A percentile compares a stretch with the other conserved stretches of the same genome.
Evolutionary conservation across 2,888 invertebrate genomes (phyloP).

Genomic region (Chelonus formosanus): DNA sequence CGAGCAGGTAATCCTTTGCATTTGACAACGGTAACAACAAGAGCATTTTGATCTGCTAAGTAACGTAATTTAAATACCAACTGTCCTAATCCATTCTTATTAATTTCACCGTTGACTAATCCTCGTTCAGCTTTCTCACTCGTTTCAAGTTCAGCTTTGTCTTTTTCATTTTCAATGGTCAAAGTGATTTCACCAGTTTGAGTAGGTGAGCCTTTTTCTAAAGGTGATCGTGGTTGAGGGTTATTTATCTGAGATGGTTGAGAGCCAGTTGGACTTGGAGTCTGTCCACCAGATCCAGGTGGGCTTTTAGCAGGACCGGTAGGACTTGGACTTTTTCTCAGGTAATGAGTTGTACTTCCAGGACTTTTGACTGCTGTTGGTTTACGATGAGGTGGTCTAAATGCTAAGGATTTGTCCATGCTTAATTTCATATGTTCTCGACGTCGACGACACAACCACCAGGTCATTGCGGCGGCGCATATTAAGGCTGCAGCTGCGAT

Average conservation of each 20-base stretch:
- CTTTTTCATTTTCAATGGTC: slow-evolving; percentile 67
- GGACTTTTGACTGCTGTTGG: slow-evolving; percentile 88
- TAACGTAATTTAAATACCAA: slow-evolving; percentile 91
- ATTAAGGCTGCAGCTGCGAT: slow-evolving; percentile 71
- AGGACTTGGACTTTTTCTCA: slow-evolving; percentile 93
- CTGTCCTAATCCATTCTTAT: slow-evolving; percentile 76
- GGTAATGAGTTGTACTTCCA: slow-evolving; percentile 82
- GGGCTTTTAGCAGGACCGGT: slow-evolving; percentile 73
- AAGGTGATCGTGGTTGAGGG: slow-evolving; percentile 50
- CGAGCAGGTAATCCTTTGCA: slow-evolving; percentile 89
- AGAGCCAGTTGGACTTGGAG: slow-evolving; percentile 58
- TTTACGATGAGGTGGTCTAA: slow-evolving; percentile 75
- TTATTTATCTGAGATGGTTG: slow-evolving; percentile 46
- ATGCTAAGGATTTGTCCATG: slow-evolving; percentile 72
- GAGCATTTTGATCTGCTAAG: slow-evolving; percentile 87
- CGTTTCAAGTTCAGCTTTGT: slow-evolving; percentile 69
- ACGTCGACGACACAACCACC: slow-evolving; percentile 74
- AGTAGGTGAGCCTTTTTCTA: slow-evolving; percentile 53
- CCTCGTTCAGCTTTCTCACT: slow-evolving; percentile 68
- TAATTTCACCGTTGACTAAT: slow-evolving; percentile 51
- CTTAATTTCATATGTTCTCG: slow-evolving; percentile 67
- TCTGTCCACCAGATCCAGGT: slow-evolving; percentile 66
- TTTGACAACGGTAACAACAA: slow-evolving; percentile 91
- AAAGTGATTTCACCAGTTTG: slow-evolving; percentile 62
- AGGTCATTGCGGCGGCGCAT: slow-evolving; percentile 71